Conservation (phyloP, 37 sponge, comb jelly and placozoan genomes). For the Haliclona indistincta region DNA sequence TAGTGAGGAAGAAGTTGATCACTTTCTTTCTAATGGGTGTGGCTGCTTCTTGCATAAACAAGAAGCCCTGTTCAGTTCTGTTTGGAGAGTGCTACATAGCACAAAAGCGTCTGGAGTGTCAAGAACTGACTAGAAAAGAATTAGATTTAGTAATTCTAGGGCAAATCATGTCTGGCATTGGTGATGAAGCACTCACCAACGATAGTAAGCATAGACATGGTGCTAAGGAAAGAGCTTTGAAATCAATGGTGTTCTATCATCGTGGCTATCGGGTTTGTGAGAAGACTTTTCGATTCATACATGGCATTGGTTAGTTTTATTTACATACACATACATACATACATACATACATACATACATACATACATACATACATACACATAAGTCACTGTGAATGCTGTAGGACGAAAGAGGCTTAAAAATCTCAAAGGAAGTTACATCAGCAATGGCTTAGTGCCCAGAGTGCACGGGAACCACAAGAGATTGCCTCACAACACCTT, state of each 20-base stretch:
- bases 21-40: no score
- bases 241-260: neutral
- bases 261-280: no score
- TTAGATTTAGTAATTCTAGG: neutral
- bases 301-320: no score
- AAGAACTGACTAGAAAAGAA: constrained; percentile 1
- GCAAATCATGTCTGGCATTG: no score
- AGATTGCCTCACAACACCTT: constrained; percentile 18
- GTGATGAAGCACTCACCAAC: neutral
- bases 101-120: neutral
- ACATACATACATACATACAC: no score
- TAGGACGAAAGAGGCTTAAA: neutral
- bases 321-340: no score
- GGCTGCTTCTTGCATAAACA: no score
- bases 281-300: no score
- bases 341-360: no score
- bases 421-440: neutral
- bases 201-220: neutral
- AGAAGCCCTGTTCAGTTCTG: neutral
- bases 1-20: no score
- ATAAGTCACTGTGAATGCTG: no score
- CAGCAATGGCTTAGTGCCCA: constrained; percentile 2
- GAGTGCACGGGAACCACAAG: constrained; percentile 25
- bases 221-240: neutral
- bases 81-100: neutral